Conservation (phyloP, 2,797 vertebrate species). For the Lacerta bilineata region DNA sequence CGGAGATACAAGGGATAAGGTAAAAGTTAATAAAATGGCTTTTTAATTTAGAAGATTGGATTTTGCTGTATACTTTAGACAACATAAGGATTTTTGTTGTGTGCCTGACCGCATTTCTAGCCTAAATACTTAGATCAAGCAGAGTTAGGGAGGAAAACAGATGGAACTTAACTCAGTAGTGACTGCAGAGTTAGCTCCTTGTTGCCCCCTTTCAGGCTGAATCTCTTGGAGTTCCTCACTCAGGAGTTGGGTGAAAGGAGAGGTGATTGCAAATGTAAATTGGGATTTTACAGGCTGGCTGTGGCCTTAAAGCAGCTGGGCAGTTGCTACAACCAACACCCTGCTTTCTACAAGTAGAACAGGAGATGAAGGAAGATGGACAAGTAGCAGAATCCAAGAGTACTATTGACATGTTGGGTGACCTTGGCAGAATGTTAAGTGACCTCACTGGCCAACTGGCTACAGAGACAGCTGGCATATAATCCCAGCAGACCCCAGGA, state of each 20-base stretch:
- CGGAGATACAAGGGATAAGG: too few relatives aligned
- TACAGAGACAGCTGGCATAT: slow-evolving; percentile 87
- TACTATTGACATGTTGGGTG: slow-evolving; percentile 94
- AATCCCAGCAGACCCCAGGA: slow-evolving; percentile 78
- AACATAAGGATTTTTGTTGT: too few relatives aligned
- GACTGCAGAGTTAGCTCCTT: not conserved
- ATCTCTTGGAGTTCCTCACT: not conserved
- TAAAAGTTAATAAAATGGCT: not conserved
- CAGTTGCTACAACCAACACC: not conserved
- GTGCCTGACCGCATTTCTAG: not conserved
- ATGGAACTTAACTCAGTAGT: not conserved
- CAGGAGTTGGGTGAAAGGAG: not conserved
- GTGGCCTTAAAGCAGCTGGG: not conserved
- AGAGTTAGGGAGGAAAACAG: not conserved
- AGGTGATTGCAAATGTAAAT: not conserved
- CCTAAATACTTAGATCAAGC: not conserved
- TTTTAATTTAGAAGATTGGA: not conserved
- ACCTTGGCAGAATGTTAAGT: slow-evolving; percentile 98
- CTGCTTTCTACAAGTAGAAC: slow-evolving; percentile 91
- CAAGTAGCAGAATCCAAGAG: slow-evolving; percentile 89
- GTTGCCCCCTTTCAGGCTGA: not conserved
- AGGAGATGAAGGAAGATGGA: slow-evolving; percentile 90
- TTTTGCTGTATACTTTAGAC: not conserved
- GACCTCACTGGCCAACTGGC: slow-evolving; percentile 96
- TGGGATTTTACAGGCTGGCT: not conserved